Evolutionary conservation across 1,140 invertebrate species (phyloP), one percentile per base, ranked within the genome.

Genomic region (Panulirus ornatus): DNA sequence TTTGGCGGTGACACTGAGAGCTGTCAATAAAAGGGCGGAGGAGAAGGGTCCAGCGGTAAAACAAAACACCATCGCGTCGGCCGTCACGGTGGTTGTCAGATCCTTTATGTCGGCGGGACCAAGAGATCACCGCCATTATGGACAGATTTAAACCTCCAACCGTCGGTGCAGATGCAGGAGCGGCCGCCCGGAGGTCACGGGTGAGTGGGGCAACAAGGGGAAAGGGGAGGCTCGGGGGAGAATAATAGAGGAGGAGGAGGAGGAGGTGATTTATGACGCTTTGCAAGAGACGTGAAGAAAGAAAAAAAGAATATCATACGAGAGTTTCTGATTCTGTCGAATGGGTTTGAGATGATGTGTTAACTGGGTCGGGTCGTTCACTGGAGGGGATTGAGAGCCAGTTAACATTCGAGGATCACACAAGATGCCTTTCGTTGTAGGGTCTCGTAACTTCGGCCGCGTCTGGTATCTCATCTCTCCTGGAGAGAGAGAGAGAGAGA

Each of bases 141-240:
- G 19, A 71, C 19, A 73, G 63, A 71, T 71, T 84, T 84, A 71
- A 84, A 84, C 63, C 30, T 54, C 82, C 63, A 84, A 84, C 82
- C 82, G 82, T 84, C 82, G 30, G 63, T 44, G 82, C 82, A 84
- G 82, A 84, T 84, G 82, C 82, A 84, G 73, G 42, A 16, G 44
- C 36, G 66, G 22, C 40, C 38, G 22, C 81, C 34, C n/a, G 36
- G 0, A n/a, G 14, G 30, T n/a, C 36, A 27, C 22, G 27, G 66
- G 36, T 63, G 27, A 54, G 44, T 38, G 70, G n/a, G 58, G 58
- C 2, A 40, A 83, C n/a, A 44, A 47, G 63, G 63, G 47, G 38
- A 40, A 58, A 16, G 47, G 36, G 78, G 14, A 81, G 78, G 47
- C 36, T n/a, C 11, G 36, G 78, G 47, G 36, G 47, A 40, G 38